Conservation (phyloP, 2,113 vertebrate genomes). For the Galbula dea region DNA sequence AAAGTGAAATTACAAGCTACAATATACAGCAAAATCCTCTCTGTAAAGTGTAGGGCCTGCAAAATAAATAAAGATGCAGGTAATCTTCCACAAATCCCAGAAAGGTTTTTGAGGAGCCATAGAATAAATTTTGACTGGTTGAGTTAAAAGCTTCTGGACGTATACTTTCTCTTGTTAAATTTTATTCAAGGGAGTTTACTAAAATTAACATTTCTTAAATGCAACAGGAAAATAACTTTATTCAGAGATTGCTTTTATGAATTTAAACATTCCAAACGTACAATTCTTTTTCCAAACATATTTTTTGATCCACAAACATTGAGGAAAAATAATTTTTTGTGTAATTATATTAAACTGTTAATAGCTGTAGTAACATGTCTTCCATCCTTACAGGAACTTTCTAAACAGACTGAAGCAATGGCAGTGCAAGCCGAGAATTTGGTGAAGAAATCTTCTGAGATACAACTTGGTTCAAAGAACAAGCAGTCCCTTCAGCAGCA, state of each 20-base stretch:
- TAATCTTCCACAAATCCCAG: neutral
- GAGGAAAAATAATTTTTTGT: neutral
- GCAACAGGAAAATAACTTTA: neutral
- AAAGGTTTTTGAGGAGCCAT: neutral
- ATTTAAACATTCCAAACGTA: neutral
- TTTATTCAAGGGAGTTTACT: neutral
- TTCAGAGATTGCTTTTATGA: neutral
- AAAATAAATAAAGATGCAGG: neutral
- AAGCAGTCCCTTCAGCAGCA: constrained; percentile 82
- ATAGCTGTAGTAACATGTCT: neutral
- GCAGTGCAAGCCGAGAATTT: constrained; percentile 79
- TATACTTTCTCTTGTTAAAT: neutral
- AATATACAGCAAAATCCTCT: neutral
- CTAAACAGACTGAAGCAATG: constrained; percentile 77
- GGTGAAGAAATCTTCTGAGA: constrained; percentile 83
- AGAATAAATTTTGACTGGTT: neutral
- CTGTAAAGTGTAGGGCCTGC: neutral
- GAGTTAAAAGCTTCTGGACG: neutral
- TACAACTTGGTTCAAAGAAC: constrained; percentile 83
- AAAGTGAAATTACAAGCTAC: neutral
- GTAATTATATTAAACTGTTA: neutral
- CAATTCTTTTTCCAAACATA: neutral
- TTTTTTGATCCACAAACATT: neutral
- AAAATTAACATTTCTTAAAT: neutral
- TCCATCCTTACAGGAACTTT: constrained; percentile 79